These are phyloP conservation scores for Baccha elongata DNA, from an alignment of 2,888 invertebrate genomes.

Conservation along the genomic window DNA sequence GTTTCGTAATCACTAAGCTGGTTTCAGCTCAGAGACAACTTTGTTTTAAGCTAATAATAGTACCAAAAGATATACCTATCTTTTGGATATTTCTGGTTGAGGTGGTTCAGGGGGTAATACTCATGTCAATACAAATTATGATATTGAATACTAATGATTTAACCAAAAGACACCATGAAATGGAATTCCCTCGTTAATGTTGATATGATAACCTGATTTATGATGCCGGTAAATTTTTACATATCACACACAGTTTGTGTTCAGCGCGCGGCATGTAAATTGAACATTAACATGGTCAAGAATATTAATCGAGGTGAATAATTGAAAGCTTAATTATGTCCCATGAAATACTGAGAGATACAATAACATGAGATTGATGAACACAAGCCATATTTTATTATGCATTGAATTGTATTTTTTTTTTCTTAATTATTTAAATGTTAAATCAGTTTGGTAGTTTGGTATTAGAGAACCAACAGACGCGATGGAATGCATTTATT, in stretches of 20 bases:
- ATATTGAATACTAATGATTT: constrained; percentile 45
- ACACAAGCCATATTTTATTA: neutral
- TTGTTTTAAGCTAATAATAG: neutral
- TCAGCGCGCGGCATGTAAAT: constrained; percentile 16
- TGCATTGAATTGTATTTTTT: constrained; percentile 9
- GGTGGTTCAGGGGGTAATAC: neutral
- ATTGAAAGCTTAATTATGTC: constrained; percentile 19
- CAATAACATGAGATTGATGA: constrained; percentile 2
- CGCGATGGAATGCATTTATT: neutral
- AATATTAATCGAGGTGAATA: constrained; percentile 15
- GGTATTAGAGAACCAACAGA: neutral
- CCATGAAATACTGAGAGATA: constrained; percentile 2
- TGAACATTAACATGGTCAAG: constrained; percentile 16
- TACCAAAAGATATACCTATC: too few species aligned
- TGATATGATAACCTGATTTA: constrained; percentile 43
- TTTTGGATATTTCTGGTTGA: constrained; percentile 52
- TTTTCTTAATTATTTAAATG: constrained; percentile 7
- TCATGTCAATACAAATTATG: constrained; percentile 14
- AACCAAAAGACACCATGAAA: constrained; percentile 9
- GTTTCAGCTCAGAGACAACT: constrained; percentile 4
- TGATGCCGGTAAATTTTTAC: constrained; percentile 30
- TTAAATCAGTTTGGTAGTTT: neutral
- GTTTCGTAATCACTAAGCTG: neutral
- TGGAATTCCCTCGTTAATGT: constrained; percentile 36
- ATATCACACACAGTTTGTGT: neutral